phyloP scores from a whole-genome alignment of 2,888 invertebrate genomes.

The Diabrotica balteata region DNA sequence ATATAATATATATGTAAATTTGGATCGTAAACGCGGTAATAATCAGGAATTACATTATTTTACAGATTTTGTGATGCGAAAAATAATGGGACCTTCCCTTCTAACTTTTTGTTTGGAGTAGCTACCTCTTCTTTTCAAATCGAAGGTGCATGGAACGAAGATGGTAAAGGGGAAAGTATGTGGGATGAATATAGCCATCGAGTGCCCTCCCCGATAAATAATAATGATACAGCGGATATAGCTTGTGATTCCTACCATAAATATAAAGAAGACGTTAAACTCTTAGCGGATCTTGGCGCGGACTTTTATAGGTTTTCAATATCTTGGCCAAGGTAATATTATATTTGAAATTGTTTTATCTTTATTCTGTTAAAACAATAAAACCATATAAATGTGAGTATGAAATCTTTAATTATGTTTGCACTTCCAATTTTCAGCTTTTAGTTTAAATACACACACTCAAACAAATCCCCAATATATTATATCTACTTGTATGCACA shows the following conservation, averaged over 20 bases:
- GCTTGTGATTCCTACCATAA: conserved; percentile 72
- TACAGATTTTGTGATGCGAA: background rate
- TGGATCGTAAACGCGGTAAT: no score
- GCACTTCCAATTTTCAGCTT: no score
- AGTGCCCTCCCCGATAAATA: conserved; percentile 62
- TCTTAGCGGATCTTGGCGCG: conserved; percentile 65
- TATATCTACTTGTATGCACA: no score
- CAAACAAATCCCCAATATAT: no score
- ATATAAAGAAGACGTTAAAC: conserved; percentile 66
- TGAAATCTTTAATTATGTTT: no score
- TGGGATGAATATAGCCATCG: conserved; percentile 72
- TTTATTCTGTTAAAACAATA: no score
- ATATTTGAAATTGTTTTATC: background rate
- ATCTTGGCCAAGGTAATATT: conserved; percentile 34
- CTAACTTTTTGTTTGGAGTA: conserved; percentile 12
- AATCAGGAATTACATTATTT: no score
- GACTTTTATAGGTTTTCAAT: conserved; percentile 60
- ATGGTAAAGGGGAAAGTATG: conserved; percentile 68
- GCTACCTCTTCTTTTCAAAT: conserved; percentile 20
- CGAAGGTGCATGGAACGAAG: conserved; percentile 34
- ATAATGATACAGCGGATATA: conserved; percentile 66
- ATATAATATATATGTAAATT: no score
- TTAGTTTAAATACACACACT: no score
- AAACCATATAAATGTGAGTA: no score
- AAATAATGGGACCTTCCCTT: conserved; percentile 1